Base-by-base conservation (phyloP, 2,113 vertebrate genomes). In the Chamaetylas fuelleborni region DNA sequence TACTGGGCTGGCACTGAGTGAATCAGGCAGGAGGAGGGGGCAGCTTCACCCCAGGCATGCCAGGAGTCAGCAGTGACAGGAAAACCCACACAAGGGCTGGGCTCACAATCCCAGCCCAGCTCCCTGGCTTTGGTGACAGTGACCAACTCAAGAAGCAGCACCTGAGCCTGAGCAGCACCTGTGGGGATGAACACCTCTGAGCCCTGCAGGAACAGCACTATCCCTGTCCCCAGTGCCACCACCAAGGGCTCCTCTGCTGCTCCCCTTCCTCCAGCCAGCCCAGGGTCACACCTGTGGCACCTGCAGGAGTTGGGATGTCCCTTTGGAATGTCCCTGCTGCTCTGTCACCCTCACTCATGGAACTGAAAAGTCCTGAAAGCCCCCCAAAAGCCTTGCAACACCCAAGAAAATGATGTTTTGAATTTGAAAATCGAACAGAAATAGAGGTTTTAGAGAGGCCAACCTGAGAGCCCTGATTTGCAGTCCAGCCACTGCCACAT, bases 11-110 rank as follows among this genome's bases (percentile, higher is more conserved):
- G 90, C 60, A 84, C 34, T 25, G 81, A 65, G 22, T 58, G 77
- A 45, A 78, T 29, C 56, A 61, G 83, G 73, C 86, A 89, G 81
- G 26, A 70, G 74, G 29, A 88, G 65, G 42, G 80, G 62, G 62
- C n/a, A 81, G 72, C 71, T 40, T 69, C 47, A 56, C 64, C 51
- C 11, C 1, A 78, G 76, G 56, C 65, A 86, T 14, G 50, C 23
- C 25, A 38, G 86, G 24, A 74, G 45, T 43, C 3, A 77, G 58
- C 71, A 88, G 42, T 1, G 9, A 54, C 54, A 61, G 70, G 33
- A 73, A 62, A 54, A 88, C 2, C 58, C 79, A 8, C 24, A 31
- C 57, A 4, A 40, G 43, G 66, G 66, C 69, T 64, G 53, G 80
- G 74, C 17, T 43, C 64, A 36, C 67, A 47, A 80, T 54, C 7